Conservation (phyloP, 2,888 invertebrate species). For the Miltochrista miniata region DNA sequence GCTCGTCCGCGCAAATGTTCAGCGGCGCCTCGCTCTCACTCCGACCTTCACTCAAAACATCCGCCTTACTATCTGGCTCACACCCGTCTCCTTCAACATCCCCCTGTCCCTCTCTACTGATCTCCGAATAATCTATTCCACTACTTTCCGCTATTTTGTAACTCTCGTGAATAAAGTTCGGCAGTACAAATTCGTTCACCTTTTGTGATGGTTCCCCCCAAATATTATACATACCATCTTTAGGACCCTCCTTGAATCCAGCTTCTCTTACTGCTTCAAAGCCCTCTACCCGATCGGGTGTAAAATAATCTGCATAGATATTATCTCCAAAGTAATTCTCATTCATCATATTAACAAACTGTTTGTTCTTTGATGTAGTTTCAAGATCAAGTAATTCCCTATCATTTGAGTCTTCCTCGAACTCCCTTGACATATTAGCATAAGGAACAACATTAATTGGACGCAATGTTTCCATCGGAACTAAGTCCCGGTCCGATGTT, state of each 20-base stretch:
- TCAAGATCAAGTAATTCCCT: conserved; percentile 70
- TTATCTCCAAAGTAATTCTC: conserved; percentile 79
- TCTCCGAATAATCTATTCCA: conserved; percentile 61
- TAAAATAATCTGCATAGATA: conserved; percentile 76
- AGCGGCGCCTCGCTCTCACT: conserved; percentile 71
- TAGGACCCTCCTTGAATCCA: conserved; percentile 56
- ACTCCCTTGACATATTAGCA: conserved; percentile 63
- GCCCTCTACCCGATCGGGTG: conserved; percentile 69
- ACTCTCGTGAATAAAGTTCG: conserved; percentile 76
- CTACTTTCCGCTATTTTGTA: conserved; percentile 72
- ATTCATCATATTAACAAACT: conserved; percentile 77
- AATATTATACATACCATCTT: conserved; percentile 59
- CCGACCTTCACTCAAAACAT: conserved; percentile 64
- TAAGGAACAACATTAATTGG: conserved; percentile 74
- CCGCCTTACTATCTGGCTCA: conserved; percentile 67
- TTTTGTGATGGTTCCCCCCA: conserved; percentile 75
- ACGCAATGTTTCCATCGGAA: conserved; percentile 62
- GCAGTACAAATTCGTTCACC: conserved; percentile 71
- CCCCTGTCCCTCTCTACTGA: conserved; percentile 41
- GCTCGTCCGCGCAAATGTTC: conserved; percentile 92
- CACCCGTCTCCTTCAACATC: conserved; percentile 48
- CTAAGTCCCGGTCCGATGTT: conserved; percentile 47
- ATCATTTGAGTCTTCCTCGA: conserved; percentile 71
- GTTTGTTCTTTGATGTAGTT: conserved; percentile 70
- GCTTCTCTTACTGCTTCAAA: conserved; percentile 62